A percentile compares a stretch with the other conserved stretches of the same genome.
Evolutionary conservation across 2,797 vertebrate species (phyloP).

Genomic region (Gila robusta): DNA sequence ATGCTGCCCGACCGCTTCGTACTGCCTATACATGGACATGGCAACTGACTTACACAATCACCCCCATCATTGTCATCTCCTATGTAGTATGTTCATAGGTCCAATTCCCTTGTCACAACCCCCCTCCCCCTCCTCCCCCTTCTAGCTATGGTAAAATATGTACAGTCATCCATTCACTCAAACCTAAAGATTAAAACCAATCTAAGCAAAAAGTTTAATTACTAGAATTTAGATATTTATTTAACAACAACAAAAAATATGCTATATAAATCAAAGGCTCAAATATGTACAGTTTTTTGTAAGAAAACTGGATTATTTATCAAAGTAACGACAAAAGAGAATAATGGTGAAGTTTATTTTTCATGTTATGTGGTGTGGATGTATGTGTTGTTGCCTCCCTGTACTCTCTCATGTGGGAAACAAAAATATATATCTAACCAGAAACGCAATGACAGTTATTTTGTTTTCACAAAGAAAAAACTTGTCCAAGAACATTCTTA

Average conservation of each 20-base stretch:
- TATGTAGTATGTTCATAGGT: slow-evolving; percentile 66
- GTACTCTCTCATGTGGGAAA: slow-evolving; percentile 88
- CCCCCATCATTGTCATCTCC: slow-evolving; percentile 95
- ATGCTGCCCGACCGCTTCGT: slow-evolving; percentile 99
- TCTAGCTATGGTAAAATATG: slow-evolving; percentile 91
- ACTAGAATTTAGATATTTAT: slow-evolving; percentile 88
- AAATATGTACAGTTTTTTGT: slow-evolving; percentile 84
- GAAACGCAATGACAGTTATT: slow-evolving; percentile 85
- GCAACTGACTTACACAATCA: slow-evolving; percentile 99
- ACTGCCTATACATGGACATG: slow-evolving; percentile 99
- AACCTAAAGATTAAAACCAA: slow-evolving; percentile 80
- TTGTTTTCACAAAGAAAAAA: slow-evolving; percentile 91
- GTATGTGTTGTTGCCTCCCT: slow-evolving; percentile 99
- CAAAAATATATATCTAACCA: slow-evolving; percentile 80
- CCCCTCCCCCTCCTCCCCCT: slow-evolving; percentile 78
- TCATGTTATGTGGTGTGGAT: slow-evolving; percentile 99
- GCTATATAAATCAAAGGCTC: slow-evolving; percentile 69
- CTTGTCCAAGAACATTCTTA: slow-evolving; percentile 96
- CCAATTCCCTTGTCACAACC: slow-evolving; percentile 40
- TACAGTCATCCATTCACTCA: slow-evolving; percentile 92
- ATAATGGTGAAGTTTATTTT: slow-evolving; percentile 95
- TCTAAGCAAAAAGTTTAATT: slow-evolving; percentile 82
- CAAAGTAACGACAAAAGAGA: slow-evolving; percentile 78
- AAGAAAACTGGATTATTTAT: slow-evolving; percentile 75
- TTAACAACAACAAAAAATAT: slow-evolving; percentile 64